Evolutionary conservation across 1,140 invertebrate genomes (phyloP), one percentile per base, ranked within the genome.

Genomic region (Potamilus streckersoni): DNA sequence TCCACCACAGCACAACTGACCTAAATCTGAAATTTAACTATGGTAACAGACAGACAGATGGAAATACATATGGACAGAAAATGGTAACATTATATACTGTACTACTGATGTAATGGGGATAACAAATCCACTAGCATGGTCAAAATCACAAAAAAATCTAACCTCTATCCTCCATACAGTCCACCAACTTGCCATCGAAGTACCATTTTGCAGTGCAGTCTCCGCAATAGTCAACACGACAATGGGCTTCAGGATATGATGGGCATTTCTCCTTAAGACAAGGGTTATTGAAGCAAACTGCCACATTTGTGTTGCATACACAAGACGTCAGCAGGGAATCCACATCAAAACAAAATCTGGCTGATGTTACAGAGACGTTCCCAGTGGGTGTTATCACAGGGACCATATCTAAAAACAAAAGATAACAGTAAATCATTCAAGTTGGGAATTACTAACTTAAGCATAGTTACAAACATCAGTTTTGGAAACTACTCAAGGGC

Each of bases 321-420:
- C 85, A 87, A 6, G 80, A 65, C 0, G 71, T 79, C 31, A 85
- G 76, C 64, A 84, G 82, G 23, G 79, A 72, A 63, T 80, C 76
- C 49, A 81, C 80, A 63, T 83, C 80, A 72, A 87, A 84, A 74
- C 85, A 87, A 69, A 87, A 85, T 23, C 80, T 74, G 56, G 71
- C 55, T 3, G 82, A 78, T 23, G 78, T 80, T 6, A 76, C 6
- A 58, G 67, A 59, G n/a, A 67, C 80, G 20, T 66, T 38, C 49
- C 75, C 79, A 11, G 16, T 56, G 14, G 62, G 27, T 60, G 38
- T 66, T 61, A 5, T 71, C 6, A 77, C 76, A 59, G 59, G 56
- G 12, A 86, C 82, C 73, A 82, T 71, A 27, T 67, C 84, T 86
- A 75, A 56, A 58, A 71, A 71, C 49, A 31, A 70, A 16, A 68